Percentiles rank a stretch among this genome's conserved stretches.
Evolutionary conservation across 2,113 vertebrate genomes (phyloP).

Genomic region (Zapus hudsonius): DNA sequence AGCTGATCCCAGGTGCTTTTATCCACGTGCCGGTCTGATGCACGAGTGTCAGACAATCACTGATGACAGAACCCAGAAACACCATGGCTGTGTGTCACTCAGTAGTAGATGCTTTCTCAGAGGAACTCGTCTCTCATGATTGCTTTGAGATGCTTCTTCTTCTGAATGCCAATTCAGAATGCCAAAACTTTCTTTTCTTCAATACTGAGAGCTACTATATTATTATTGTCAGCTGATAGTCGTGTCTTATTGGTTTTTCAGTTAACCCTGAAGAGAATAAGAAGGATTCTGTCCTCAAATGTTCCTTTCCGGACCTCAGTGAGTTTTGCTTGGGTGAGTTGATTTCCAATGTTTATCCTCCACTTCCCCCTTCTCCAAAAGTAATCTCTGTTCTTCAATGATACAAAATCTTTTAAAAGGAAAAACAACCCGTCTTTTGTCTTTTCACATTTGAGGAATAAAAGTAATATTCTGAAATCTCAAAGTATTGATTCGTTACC

Average conservation of each 20-base stretch:
- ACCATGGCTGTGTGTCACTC: no score
- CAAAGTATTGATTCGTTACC: neutral
- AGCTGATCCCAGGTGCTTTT: neutral
- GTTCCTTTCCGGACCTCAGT: slow-evolving; percentile 84
- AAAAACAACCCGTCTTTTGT: neutral
- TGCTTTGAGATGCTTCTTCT: neutral
- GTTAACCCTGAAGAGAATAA: slow-evolving; percentile 84
- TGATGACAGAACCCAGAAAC: neutral
- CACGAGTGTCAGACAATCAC: neutral
- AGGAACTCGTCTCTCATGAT: neutral
- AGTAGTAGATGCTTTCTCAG: neutral
- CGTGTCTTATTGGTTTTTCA: slow-evolving; percentile 43
- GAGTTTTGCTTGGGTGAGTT: slow-evolving; percentile 87
- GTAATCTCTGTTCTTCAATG: neutral
- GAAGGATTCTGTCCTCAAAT: slow-evolving; percentile 82
- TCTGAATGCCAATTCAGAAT: neutral
- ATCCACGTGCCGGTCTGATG: neutral
- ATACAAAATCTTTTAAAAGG: neutral
- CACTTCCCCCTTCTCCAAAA: neutral
- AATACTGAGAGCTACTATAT: neutral
- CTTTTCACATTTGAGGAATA: neutral
- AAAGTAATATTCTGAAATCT: neutral
- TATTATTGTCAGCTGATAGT: neutral
- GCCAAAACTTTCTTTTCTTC: neutral
- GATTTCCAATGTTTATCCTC: neutral